Percentiles rank a stretch among this genome's conserved stretches.
phyloP scores from a whole-genome alignment of 2,888 invertebrate genomes.

The Atrina japonica region DNA sequence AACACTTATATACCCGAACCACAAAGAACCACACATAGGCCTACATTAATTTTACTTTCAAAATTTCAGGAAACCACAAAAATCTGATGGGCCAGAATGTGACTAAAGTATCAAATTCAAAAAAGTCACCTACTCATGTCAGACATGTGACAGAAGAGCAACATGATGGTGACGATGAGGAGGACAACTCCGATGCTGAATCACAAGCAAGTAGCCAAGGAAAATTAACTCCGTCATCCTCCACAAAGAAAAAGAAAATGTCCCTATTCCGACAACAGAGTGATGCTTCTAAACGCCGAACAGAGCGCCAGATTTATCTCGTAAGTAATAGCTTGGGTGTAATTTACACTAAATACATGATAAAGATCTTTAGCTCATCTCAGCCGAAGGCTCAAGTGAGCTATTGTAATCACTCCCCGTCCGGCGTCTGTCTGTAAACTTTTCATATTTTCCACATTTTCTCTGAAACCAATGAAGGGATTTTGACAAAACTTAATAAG shows the following conservation, averaged over 20 bases:
- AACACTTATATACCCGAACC: too few species aligned
- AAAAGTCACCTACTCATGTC: neutral
- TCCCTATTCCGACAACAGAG: conserved; percentile 68
- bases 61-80: too few species aligned
- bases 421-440: too few species aligned
- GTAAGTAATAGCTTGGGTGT: conserved; percentile 47
- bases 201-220: neutral
- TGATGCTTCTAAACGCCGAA: conserved; percentile 63
- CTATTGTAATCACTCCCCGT: too few species aligned
- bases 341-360: too few species aligned
- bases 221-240: conserved; percentile 12
- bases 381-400: too few species aligned
- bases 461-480: too few species aligned
- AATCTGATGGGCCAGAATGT: conserved; percentile 26
- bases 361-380: neutral
- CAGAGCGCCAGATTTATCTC: conserved; percentile 67
- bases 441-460: too few species aligned
- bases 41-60: too few species aligned
- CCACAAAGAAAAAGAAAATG: conserved; percentile 54
- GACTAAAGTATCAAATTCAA: neutral
- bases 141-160: neutral
- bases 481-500: too few species aligned
- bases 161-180: neutral
- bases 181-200: conserved; percentile 7
- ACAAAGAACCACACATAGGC: too few species aligned